Evolutionary conservation across 2,797 vertebrate genomes (phyloP), one percentile per base, ranked within the genome.

Genomic region (Lagocephalus sceleratus): DNA sequence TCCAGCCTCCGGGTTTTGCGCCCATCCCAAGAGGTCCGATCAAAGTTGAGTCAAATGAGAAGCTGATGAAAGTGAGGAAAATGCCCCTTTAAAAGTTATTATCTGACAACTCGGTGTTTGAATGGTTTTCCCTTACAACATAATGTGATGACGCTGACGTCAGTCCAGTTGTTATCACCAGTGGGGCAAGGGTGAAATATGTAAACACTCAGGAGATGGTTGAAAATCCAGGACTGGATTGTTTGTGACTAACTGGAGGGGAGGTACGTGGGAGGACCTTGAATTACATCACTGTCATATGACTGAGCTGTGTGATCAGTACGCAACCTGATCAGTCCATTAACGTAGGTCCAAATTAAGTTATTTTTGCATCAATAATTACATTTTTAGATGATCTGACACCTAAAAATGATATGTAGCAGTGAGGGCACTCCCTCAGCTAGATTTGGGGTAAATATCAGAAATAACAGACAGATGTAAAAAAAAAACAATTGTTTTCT

Each of bases 261-360:
- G 16, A 55, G 5, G 25, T 5, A 21, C 12, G 17, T n/a, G 6
- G 14, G 46, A 1, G 1, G 22, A 40, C 39, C 3, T 39, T 0
- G 16, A 5, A 45, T 75, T 42, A 76, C 26, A 41, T 70, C 66
- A 73, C 12, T 11, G 72, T 78, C 81, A 79, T 47, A 35, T 76
- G 79, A 83, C 51, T 3, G 6, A 77, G 51, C 51, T 45, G 58
- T 16, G 40, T 47, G 12, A 8, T 20, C 10, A 1, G 25, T 0
- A 32, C 22, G 16, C 0, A 10, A 70, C 58, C 38, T 45, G 32
- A 5, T 21, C 49, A 6, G 19, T 14, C 15, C 6, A 11, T 1
- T 19, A 19, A 26, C 23, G 9, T 19, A 42, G 40, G 40, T 42
- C 19, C 9, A 35, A 35, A 2, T 10, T 14, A 35, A 35, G 7